Percentiles rank a stretch among this genome's conserved stretches.
Conservation (phyloP, 2,113 vertebrate genomes). For the Gavialis gangeticus region DNA sequence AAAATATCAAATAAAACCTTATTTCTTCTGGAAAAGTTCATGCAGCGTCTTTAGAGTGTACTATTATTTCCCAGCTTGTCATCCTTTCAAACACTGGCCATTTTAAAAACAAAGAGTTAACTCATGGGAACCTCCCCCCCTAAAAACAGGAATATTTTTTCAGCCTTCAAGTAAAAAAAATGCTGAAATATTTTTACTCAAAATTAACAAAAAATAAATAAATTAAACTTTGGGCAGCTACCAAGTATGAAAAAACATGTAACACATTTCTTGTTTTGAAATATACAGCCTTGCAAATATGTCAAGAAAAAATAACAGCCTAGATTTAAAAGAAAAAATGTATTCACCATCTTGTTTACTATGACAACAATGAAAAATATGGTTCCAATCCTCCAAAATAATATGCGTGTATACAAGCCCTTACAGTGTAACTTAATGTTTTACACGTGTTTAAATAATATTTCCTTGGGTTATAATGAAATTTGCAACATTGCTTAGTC, state of each 20-base stretch:
- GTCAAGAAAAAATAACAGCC: neutral
- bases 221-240: neutral
- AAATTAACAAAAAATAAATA: neutral
- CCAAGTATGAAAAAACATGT: neutral
- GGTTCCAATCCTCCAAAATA: neutral
- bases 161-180: neutral
- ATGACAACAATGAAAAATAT: neutral
- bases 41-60: neutral
- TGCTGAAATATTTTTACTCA: neutral
- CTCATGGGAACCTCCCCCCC: neutral
- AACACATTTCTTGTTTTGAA: neutral
- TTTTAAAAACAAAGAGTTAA: neutral
- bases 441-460: neutral
- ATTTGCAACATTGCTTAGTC: neutral
- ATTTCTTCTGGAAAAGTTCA: conserved; percentile 12
- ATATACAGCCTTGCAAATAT: neutral
- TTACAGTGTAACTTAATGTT: neutral
- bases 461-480: neutral
- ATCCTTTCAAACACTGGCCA: neutral
- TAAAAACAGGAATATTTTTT: neutral
- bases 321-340: neutral
- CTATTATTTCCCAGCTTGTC: neutral
- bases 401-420: neutral
- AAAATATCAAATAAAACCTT: conserved; percentile 9
- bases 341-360: neutral